Conservation (phyloP, 2,888 invertebrate species). For the Allacma fusca region DNA sequence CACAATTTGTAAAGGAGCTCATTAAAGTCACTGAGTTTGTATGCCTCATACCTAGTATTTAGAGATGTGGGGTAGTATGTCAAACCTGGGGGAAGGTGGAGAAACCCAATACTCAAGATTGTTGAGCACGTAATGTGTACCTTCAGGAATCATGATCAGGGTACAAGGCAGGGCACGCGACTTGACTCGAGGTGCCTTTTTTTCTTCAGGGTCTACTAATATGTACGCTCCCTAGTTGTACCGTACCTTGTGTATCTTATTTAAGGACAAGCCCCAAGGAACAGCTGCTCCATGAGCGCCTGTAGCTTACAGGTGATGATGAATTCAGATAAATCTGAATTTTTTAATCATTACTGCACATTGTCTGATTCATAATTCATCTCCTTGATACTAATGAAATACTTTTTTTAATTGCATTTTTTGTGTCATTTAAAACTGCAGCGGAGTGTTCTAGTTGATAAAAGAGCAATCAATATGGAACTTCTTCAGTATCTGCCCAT, state of each 20-base stretch:
- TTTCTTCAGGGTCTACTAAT: neutral
- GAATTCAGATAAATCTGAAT: slow-evolving; percentile 19
- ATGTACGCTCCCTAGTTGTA: neutral
- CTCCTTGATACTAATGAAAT: neutral
- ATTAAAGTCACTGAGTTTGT: neutral
- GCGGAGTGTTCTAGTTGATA: too few relatives aligned
- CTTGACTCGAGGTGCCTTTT: slow-evolving; percentile 30
- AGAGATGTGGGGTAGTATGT: neutral
- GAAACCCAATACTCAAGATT: slow-evolving; percentile 18
- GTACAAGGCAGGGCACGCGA: slow-evolving; percentile 24
- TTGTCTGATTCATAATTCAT: neutral
- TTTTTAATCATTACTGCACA: neutral
- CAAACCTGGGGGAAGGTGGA: neutral
- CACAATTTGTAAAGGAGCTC: neutral
- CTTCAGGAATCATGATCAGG: slow-evolving; percentile 4
- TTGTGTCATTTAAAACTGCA: too few relatives aligned
- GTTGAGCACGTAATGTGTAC: neutral
- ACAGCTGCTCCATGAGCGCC: slow-evolving; percentile 15
- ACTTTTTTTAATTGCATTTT: too few relatives aligned
- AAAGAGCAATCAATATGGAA: too few relatives aligned
- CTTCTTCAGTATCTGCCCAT: too few relatives aligned
- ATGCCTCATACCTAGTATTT: neutral
- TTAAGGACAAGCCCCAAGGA: slow-evolving; percentile 29
- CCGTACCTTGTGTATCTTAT: too few relatives aligned
- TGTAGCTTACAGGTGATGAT: slow-evolving; percentile 30